Conservation (phyloP, 2,888 invertebrate genomes). For the Drosophila koepferae region DNA sequence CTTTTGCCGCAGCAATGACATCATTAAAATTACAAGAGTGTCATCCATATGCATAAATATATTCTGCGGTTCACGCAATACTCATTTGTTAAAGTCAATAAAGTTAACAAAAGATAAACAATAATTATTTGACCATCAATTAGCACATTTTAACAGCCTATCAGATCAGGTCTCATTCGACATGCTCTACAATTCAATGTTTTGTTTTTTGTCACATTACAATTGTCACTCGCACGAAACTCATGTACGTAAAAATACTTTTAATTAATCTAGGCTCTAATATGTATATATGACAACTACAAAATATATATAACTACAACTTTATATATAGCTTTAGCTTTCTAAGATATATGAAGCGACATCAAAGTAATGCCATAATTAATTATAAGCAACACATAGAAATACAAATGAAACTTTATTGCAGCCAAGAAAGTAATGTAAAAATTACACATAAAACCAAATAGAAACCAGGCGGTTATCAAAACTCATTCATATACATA, state of each 20-base stretch:
- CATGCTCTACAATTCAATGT: constrained; percentile 8
- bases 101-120: constrained; percentile 21
- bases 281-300: constrained; percentile 26
- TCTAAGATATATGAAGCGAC: constrained; percentile 50
- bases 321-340: constrained; percentile 38
- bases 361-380: constrained; percentile 34
- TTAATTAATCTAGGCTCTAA: constrained; percentile 34
- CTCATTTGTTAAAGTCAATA: constrained; percentile 50
- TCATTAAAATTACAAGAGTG: constrained; percentile 56
- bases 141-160: constrained; percentile 26
- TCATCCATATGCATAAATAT: constrained; percentile 42
- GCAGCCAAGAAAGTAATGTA: constrained; percentile 36
- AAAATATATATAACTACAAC: background rate
- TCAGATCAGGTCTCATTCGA: constrained; percentile 15
- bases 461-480: constrained; percentile 15
- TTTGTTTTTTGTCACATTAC: background rate
- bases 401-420: constrained; percentile 69
- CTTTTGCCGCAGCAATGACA: constrained; percentile 56
- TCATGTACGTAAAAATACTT: constrained; percentile 20
- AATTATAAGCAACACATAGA: constrained; percentile 54
- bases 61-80: constrained; percentile 26
- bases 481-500: constrained; percentile 25
- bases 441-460: constrained; percentile 6
- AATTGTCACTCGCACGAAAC: constrained; percentile 4
- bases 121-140: constrained; percentile 39